Conservation (phyloP, 1,140 invertebrate genomes). For the Drosophila chauvacae region DNA sequence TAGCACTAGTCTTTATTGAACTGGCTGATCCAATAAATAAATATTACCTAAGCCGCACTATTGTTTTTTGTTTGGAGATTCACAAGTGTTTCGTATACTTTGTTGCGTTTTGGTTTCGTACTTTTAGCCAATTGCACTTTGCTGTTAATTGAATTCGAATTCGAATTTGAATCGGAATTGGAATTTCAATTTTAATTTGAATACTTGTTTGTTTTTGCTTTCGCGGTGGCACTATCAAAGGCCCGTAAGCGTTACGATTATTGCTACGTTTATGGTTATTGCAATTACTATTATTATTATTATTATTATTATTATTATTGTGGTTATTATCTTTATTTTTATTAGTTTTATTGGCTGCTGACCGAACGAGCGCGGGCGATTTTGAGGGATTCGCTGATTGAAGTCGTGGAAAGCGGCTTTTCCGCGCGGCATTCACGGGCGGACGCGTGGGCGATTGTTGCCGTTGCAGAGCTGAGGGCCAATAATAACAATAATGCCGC, state of each 20-base stretch:
- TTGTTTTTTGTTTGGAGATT: conserved; percentile 37
- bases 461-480: conserved; percentile 61
- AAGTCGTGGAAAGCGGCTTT: conserved; percentile 36
- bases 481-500: conserved; percentile 84
- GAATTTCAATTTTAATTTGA: conserved; percentile 19
- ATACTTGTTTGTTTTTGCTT: conserved; percentile 22
- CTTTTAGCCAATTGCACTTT: conserved; percentile 68
- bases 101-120: conserved; percentile 48
- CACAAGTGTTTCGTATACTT: conserved; percentile 74
- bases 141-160: conserved; percentile 62
- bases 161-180: conserved; percentile 43
- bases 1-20: conserved; percentile 37
- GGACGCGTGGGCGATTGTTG: conserved; percentile 50
- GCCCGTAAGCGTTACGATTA: conserved; percentile 62
- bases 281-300: conserved; percentile 59
- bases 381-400: conserved; percentile 51
- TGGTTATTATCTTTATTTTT: conserved; percentile 53
- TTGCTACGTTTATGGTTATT: conserved; percentile 57
- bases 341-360: conserved; percentile 45
- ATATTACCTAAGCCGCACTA: conserved; percentile 24
- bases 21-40: conserved; percentile 11
- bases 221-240: conserved; percentile 48
- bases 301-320: conserved; percentile 46
- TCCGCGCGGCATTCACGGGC: conserved; percentile 46
- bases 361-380: conserved; percentile 63